Evolutionary conservation across 2,113 vertebrate species (phyloP), one percentile per base, ranked within the genome.

Genomic region (Zapus hudsonius): DNA sequence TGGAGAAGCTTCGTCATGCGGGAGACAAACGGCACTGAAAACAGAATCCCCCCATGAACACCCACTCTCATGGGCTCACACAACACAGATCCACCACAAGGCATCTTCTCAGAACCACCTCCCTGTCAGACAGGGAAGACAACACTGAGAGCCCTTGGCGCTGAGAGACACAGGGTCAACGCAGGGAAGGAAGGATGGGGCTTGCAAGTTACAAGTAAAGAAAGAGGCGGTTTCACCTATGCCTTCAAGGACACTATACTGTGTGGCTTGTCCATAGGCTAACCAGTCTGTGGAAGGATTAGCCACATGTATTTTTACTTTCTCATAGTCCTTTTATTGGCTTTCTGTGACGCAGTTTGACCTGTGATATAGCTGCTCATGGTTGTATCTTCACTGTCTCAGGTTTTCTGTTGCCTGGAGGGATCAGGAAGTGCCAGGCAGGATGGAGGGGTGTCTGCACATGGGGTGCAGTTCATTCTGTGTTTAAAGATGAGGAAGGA

Each of bases 81-180:
- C 42, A 82, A 40, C 20, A 64, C n/a, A 66, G 19, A 87, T 19
- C 40, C 16, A 40, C 74, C 52, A 81, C 38, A 23, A n/a, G 61
- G 59, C 55, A 19, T 83, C 83, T 94, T 89, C 87, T 89, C 61
- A 91, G 82, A 75, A 55, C 19, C 31, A 63, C 15, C 8, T 91
- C 59, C 55, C 44, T 81, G 38, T 57, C 63, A 90, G 92, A 90
- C 70, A n/a, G n/a, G 85, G 75, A 87, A n/a, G n/a, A 76, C 25
- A 79, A 31, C 66, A 75, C 61, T 61, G 64, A n/a, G n/a, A n/a
- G n/a, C n/a, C n/a, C n/a, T n/a, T n/a, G n/a, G n/a, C n/a, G n/a
- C n/a, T n/a, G n/a, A n/a, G n/a, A 11, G 44, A 17, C 5, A 31
- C 6, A 42, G 2, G 57, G 70, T 25, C 42, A 33, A 86, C 15